Evolutionary conservation across 2,797 vertebrate species (phyloP).

Genomic region (Pogoniulus pusillus): DNA sequence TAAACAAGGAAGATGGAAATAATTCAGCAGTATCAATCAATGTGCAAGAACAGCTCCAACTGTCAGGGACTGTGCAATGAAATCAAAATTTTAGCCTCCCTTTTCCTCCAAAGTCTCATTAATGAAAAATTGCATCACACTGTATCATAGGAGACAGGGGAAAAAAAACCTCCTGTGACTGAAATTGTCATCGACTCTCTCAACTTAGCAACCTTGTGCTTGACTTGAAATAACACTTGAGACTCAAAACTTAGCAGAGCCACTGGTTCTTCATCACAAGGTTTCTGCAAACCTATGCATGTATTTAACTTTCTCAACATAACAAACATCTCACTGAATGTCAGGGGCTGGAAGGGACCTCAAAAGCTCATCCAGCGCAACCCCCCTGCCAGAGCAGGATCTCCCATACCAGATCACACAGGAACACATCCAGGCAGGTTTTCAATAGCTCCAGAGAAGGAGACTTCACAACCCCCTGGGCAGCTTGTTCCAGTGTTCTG

Average conservation of each 20-base stretch:
- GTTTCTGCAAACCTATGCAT: neutral
- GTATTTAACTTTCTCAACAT: neutral
- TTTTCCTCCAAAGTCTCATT: neutral
- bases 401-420: too few relatives aligned
- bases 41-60: neutral
- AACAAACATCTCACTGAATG: neutral
- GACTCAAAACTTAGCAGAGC: constrained; percentile 16
- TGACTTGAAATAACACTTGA: neutral
- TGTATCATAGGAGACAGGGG: neutral
- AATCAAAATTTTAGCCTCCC: neutral
- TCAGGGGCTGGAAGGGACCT: too few relatives aligned
- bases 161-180: neutral
- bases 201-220: neutral
- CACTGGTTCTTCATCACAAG: constrained; percentile 21
- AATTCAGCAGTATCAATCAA: neutral
- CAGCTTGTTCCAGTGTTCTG: too few relatives aligned
- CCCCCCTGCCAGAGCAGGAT: too few relatives aligned
- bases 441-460: too few relatives aligned
- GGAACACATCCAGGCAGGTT: too few relatives aligned
- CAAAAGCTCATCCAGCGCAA: too few relatives aligned
- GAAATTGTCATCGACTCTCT: neutral
- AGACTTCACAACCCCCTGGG: too few relatives aligned
- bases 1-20: constrained; percentile 4
- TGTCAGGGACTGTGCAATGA: neutral
- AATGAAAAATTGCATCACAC: neutral